Conservation (phyloP, 2,113 vertebrate genomes). For the Prunella himalayana region DNA sequence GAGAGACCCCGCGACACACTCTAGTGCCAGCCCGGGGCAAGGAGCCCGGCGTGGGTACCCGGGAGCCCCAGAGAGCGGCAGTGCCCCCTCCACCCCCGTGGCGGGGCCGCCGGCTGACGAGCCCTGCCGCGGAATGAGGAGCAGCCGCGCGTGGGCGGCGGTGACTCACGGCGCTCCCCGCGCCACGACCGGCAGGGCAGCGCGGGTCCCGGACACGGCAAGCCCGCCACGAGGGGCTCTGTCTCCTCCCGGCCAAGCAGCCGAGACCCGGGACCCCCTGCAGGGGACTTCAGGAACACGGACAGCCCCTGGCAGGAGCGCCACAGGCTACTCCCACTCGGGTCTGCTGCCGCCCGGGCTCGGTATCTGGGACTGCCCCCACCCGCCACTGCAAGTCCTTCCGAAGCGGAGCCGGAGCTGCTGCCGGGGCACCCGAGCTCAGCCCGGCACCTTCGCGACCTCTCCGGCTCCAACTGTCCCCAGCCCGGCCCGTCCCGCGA, state of each 20-base stretch:
- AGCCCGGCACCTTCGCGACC: neutral
- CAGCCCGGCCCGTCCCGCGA: no score
- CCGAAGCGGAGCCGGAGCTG: neutral
- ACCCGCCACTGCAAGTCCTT: neutral
- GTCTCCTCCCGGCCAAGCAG: no score
- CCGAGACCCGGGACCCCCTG: fast-evolving
- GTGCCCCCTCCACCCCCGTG: neutral
- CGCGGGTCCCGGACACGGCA: neutral
- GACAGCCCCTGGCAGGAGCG: no score
- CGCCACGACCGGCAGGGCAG: neutral
- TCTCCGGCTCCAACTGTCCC: neutral
- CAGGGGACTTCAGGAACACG: neutral
- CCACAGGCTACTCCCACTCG: neutral
- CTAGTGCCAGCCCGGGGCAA: neutral
- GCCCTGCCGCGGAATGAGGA: constrained; percentile 70
- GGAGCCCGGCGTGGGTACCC: neutral
- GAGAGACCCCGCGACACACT: neutral
- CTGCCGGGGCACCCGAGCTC: neutral
- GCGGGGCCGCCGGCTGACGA: constrained; percentile 53
- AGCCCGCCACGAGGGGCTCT: neutral
- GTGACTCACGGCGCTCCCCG: neutral
- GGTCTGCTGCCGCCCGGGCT: neutral
- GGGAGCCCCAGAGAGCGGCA: neutral
- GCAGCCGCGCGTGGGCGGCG: constrained; percentile 54
- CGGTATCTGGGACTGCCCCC: neutral